Evolutionary conservation across 2,113 vertebrate species (phyloP).

Genomic region (Dinomys branickii): DNA sequence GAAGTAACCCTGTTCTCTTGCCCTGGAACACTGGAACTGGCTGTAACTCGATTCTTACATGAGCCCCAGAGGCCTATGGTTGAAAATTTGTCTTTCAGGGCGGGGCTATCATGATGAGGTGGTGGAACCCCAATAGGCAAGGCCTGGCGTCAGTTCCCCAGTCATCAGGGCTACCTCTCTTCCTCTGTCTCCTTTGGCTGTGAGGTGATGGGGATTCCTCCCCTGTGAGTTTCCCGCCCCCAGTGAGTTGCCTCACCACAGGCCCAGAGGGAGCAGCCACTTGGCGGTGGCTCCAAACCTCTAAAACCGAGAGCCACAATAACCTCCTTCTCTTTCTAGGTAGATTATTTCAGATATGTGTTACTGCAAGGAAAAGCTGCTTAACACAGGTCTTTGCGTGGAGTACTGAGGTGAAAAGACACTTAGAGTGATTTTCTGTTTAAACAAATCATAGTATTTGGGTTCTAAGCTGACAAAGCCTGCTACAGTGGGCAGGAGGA

Average conservation of each 20-base stretch:
- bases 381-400: neutral
- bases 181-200: neutral
- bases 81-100: too few relatives aligned
- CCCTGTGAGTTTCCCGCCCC: too few relatives aligned
- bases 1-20: neutral
- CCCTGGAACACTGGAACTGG: neutral
- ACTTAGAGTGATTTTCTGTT: neutral
- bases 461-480: neutral
- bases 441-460: neutral
- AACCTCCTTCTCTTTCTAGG: neutral
- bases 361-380: neutral
- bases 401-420: neutral
- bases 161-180: neutral
- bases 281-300: neutral
- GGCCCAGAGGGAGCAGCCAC: neutral
- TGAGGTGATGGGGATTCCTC: neutral
- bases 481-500: fast-evolving
- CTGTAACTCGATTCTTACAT: too few relatives aligned
- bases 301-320: neutral
- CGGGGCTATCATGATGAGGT: too few relatives aligned
- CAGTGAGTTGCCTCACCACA: neutral
- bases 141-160: too few relatives aligned
- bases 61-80: neutral
- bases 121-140: too few relatives aligned
- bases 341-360: neutral